Evolutionary conservation across 2,888 invertebrate genomes (phyloP).

Genomic region (Plebejus argus): DNA sequence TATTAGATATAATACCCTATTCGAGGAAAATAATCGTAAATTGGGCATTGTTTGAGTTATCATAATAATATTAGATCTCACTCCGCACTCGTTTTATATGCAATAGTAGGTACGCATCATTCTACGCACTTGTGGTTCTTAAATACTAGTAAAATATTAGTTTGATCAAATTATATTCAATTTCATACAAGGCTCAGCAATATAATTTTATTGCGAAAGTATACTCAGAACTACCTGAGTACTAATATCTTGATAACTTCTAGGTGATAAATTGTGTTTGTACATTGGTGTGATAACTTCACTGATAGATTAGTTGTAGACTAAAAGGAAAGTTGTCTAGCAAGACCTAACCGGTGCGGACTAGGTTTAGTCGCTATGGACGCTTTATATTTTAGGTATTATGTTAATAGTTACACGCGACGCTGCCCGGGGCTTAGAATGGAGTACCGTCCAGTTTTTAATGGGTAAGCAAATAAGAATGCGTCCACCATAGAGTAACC

Average conservation of each 20-base stretch:
- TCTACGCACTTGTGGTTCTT: too few species aligned
- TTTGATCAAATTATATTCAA: too few species aligned
- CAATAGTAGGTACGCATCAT: too few species aligned
- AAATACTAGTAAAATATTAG: too few species aligned
- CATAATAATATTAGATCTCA: too few species aligned
- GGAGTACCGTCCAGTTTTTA: not conserved
- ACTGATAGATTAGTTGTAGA: not conserved
- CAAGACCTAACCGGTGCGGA: not conserved
- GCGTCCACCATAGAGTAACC: too few species aligned
- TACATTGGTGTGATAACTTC: not conserved
- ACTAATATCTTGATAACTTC: not conserved
- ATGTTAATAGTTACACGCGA: not conserved
- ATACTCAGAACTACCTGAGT: not conserved
- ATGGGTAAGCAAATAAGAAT: too few species aligned
- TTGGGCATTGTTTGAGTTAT: too few species aligned
- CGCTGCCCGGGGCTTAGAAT: not conserved
- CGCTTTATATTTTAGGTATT: not conserved
- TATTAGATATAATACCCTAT: not conserved
- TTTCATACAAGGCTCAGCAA: too few species aligned
- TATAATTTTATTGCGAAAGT: not conserved
- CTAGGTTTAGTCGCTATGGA: not conserved
- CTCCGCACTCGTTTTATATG: too few species aligned
- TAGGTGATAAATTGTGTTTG: not conserved
- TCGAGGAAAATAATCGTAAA: too few species aligned
- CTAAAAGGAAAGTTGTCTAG: slow-evolving; percentile 6